phyloP scores from a whole-genome alignment of 2,797 vertebrate species.

The Manis pentadactyla region DNA sequence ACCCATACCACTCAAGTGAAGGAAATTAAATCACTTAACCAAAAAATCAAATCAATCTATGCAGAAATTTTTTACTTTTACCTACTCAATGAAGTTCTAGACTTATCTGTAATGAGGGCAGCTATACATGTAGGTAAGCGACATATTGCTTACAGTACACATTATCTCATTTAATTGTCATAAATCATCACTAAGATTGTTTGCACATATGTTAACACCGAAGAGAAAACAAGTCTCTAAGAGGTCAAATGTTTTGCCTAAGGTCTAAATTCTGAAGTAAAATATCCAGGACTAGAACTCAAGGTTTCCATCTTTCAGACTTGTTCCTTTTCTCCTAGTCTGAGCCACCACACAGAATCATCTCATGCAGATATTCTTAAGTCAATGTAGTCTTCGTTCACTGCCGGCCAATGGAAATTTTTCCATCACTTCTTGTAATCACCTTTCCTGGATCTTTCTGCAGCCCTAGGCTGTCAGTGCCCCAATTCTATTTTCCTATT shows the following conservation, averaged over 20 bases:
- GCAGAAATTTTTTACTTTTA: neutral
- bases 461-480: neutral
- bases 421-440: neutral
- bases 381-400: neutral
- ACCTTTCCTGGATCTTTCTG: neutral
- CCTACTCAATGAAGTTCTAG: neutral
- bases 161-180: neutral
- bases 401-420: neutral
- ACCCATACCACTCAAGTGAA: neutral
- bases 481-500: neutral
- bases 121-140: neutral
- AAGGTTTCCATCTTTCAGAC: neutral
- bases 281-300: neutral
- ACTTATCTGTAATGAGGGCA: neutral
- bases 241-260: neutral
- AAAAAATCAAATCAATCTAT: neutral
- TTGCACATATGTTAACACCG: neutral
- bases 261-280: neutral
- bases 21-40: neutral
- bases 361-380: neutral
- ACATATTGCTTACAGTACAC: fast-evolving
- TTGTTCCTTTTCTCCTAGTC: neutral
- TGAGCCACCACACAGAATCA: neutral
- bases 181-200: neutral
- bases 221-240: neutral